Evolutionary conservation across 2,888 invertebrate genomes (phyloP), one percentile per base, ranked within the genome.

Genomic region (Gonocerus acuteangulatus): DNA sequence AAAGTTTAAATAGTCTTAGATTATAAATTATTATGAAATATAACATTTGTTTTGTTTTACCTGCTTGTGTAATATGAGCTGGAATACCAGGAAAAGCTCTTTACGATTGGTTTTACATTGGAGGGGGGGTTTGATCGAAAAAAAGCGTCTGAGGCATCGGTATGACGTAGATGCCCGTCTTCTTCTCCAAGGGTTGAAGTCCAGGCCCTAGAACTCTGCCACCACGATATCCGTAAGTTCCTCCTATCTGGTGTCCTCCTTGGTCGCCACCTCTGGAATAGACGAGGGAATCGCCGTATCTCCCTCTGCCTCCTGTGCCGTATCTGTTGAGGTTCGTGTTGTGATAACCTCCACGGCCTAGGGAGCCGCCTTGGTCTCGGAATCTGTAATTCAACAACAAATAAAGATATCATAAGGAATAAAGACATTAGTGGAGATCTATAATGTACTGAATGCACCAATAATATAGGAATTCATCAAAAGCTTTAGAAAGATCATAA

Each of bases 351-450:
- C 69, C 70, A 45, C 69, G 67, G 49, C 65, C 67, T 1, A 67
- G 70, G 18, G 69, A 66, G 21, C 70, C 69, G 9, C 67, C 69
- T 4, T 67, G 68, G 51, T 69, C 67, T 21, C 67, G 49, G 19
- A 62, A 68, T 32, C 69, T 69, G 54, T 3, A 27, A 27, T 27
- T 6, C 27, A 27, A 9, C n/a, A n/a, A n/a, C n/a, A n/a, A n/a
- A n/a, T n/a, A 59, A 60, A 47, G n/a, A 54, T 21, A 49, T 49
- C n/a, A 61, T 11, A n/a, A n/a, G n/a, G n/a, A n/a, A n/a, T n/a
- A n/a, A n/a, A n/a, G n/a, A n/a, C n/a, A n/a, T n/a, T n/a, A n/a
- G n/a, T n/a, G n/a, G n/a, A n/a, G n/a, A n/a, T n/a, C n/a, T n/a
- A n/a, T n/a, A n/a, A n/a, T n/a, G n/a, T n/a, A n/a, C n/a, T n/a